These are phyloP conservation scores for Synanthedon tipuliformis DNA, from an alignment of 2,888 invertebrate species.

Conservation along the genomic window DNA sequence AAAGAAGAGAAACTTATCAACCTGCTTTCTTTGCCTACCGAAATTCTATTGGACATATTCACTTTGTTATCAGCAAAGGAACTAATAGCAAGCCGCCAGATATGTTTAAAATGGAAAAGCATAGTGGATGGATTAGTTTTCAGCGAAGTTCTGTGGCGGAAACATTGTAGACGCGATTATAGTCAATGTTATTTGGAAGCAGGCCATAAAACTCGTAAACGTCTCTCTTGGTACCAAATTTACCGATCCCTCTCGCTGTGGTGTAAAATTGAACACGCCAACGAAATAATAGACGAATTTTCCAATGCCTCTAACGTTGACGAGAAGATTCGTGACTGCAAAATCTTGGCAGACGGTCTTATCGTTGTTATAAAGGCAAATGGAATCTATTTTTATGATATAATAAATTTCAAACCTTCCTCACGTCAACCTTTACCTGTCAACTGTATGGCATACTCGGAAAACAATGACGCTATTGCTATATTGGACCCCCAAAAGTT, in stretches of 20 bases:
- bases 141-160: slow-evolving; percentile 30
- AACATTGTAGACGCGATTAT: slow-evolving; percentile 31
- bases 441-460: slow-evolving; percentile 30
- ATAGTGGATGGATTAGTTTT: slow-evolving; percentile 31
- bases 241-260: slow-evolving; percentile 43
- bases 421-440: slow-evolving; percentile 22
- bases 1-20: not conserved
- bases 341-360: slow-evolving; percentile 26
- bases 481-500: slow-evolving; percentile 25
- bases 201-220: slow-evolving; percentile 18
- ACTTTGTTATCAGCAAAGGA: slow-evolving; percentile 27
- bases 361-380: slow-evolving; percentile 35
- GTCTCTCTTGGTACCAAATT: slow-evolving; percentile 31
- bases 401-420: slow-evolving; percentile 21
- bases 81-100: slow-evolving; percentile 31
- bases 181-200: slow-evolving; percentile 20
- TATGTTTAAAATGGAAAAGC: slow-evolving; percentile 35
- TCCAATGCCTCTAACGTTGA: slow-evolving; percentile 23
- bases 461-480: slow-evolving; percentile 26
- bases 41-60: slow-evolving; percentile 36
- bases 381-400: slow-evolving; percentile 34
- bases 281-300: slow-evolving; percentile 37
- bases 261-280: slow-evolving; percentile 25
- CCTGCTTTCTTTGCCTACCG: slow-evolving; percentile 24
- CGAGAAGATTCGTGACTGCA: slow-evolving; percentile 34